A percentile compares a stretch with the other conserved stretches of the same genome.
phyloP scores from a whole-genome alignment of 2,888 invertebrate species.

The Sphaerophoria taeniata region DNA sequence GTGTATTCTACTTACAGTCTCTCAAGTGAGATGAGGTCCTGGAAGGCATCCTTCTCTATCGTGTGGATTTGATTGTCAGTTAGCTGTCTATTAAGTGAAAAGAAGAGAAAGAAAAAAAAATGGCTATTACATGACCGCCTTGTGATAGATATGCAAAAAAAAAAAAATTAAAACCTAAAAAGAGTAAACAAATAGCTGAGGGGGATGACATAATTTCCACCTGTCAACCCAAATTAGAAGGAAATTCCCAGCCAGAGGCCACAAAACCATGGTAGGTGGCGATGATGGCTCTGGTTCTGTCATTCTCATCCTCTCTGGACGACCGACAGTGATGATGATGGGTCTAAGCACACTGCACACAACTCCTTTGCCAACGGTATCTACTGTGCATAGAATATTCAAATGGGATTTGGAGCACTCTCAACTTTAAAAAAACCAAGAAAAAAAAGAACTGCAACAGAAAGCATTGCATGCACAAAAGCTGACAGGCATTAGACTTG shows the following conservation, averaged over 20 bases:
- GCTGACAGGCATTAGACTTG: constrained; percentile 60
- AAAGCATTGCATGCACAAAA: constrained; percentile 50
- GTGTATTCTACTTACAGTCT: constrained; percentile 90
- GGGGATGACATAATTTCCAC: constrained; percentile 58
- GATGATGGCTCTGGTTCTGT: constrained; percentile 33
- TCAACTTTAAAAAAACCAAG: neutral
- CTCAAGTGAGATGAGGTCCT: constrained; percentile 93
- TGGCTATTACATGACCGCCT: constrained; percentile 37
- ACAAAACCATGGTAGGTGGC: constrained; percentile 20
- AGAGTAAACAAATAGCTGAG: constrained; percentile 21
- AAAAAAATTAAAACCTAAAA: constrained; percentile 2
- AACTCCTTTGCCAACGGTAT: constrained; percentile 27
- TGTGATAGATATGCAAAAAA: constrained; percentile 13
- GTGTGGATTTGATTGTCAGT: constrained; percentile 97
- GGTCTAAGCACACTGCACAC: constrained; percentile 52
- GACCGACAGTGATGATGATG: constrained; percentile 63
- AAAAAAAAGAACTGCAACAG: neutral
- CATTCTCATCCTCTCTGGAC: too few species aligned
- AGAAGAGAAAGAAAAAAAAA: constrained; percentile 66
- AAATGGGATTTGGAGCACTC: constrained; percentile 55
- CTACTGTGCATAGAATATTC: constrained; percentile 37
- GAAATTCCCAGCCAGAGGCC: constrained; percentile 44
- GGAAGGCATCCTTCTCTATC: constrained; percentile 95
- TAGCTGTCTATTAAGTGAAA: constrained; percentile 88
- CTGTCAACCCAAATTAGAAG: constrained; percentile 39